Conservation (phyloP, 2,797 vertebrate species). For the Acanthornis magna region DNA sequence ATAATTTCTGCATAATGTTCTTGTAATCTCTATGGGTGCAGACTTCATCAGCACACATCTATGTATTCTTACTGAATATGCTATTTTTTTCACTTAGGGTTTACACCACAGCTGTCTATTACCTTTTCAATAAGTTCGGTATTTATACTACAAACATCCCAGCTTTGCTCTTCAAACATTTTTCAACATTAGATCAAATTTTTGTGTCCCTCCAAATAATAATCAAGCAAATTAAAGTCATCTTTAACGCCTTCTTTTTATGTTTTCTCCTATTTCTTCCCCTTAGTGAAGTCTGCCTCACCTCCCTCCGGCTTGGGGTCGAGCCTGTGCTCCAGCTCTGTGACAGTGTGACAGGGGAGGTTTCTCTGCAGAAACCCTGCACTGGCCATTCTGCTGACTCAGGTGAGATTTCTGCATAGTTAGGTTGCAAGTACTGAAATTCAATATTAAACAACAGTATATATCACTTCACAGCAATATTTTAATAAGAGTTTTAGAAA, state of each 20-base stretch:
- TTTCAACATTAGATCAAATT: not conserved
- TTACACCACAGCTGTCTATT: not conserved
- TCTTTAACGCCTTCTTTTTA: not conserved
- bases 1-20: not conserved
- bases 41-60: not conserved
- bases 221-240: not conserved
- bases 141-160: not conserved
- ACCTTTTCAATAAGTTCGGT: not conserved
- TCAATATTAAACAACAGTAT: not conserved
- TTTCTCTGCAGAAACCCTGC: not conserved
- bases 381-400: not conserved
- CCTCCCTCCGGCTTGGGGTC: not conserved
- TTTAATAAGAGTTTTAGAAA: not conserved
- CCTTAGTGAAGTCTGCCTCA: not conserved
- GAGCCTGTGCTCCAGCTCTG: not conserved
- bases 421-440: not conserved
- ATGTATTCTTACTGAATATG: not conserved
- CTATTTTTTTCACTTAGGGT: not conserved
- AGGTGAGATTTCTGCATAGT: not conserved
- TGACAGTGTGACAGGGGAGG: not conserved
- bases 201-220: not conserved
- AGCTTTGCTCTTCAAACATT: not conserved
- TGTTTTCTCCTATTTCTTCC: not conserved
- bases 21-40: not conserved
- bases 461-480: not conserved